Evolutionary conservation across 2,113 vertebrate genomes (phyloP).

Genomic region (Aegypius monachus): DNA sequence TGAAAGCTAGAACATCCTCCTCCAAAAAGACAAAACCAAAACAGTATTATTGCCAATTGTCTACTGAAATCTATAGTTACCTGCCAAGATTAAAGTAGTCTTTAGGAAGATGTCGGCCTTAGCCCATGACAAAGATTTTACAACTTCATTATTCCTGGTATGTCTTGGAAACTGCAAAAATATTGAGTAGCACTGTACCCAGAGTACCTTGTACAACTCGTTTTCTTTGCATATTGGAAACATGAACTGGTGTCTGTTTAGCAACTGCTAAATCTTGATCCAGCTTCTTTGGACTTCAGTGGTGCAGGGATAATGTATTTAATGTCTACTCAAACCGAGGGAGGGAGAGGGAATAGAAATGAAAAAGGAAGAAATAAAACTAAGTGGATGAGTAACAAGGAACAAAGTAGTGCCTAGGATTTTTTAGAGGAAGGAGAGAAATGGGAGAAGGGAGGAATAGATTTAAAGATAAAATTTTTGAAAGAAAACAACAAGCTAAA

Average conservation of each 20-base stretch:
- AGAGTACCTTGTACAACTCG: background rate
- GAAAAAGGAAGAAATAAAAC: background rate
- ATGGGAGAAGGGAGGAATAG: background rate
- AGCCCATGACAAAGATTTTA: background rate
- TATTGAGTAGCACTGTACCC: background rate
- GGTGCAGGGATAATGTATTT: background rate
- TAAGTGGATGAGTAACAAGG: background rate
- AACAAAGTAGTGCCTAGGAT: background rate
- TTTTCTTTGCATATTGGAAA: background rate
- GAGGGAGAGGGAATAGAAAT: background rate
- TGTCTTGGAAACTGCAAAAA: background rate
- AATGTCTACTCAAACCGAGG: background rate
- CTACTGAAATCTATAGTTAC: background rate
- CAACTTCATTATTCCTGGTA: background rate
- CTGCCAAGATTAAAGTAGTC: background rate
- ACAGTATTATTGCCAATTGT: background rate
- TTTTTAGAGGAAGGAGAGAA: background rate
- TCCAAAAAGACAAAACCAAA: background rate
- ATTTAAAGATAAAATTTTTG: background rate
- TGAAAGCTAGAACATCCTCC: background rate
- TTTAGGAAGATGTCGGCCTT: background rate
- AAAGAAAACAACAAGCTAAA: background rate
- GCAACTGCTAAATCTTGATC: background rate
- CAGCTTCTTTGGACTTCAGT: background rate
- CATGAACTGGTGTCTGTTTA: background rate